Evolutionary conservation across 2,888 invertebrate species (phyloP), one percentile per base, ranked within the genome.

Genomic region (Amphipyra tragopoginis): DNA sequence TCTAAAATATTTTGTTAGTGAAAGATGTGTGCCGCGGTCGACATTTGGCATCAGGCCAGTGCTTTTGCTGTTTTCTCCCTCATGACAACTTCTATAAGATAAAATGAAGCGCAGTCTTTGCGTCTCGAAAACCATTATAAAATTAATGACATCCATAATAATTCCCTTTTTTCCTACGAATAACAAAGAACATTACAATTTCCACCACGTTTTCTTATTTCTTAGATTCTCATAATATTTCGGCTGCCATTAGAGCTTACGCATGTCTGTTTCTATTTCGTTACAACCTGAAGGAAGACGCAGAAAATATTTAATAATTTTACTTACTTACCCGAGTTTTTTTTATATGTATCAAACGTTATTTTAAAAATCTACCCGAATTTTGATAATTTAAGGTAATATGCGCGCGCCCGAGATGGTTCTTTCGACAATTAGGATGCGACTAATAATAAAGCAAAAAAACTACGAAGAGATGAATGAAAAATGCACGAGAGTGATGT

Each of bases 1-100:
- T 91, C 85, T 87, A 83, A 90, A 91, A 90, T 90, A 91, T 92
- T 90, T 89, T 88, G 87, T 88, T 85, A 84, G 84, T 82, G 86
- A 86, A 89, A 90, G 88, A 92, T 90, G 86, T 90, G 90, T 86
- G 88, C 80, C 90, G 88, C 88, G 86, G 87, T 89, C 84, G 89
- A 85, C 75, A 86, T 86, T 93, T 94, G 94, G 94, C 94, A 89
- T 72, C 75, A 83, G 81, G 90, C 94, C 94, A 94, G 92, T 90
- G 77, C 84, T 87, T 88, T 87, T 88, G 90, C 89, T 91, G 92
- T 91, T 90, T 87, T 90, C 90, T 90, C 87, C 86, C 86, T 87
- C 84, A 86, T 86, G 91, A 91, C 90, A 93, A 88, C 82, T 91
- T 85, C 83, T 88, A 81, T 84, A 77, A 86, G 86, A 90, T 87